Conservation (phyloP, 53 echinoderm and acorn worm genomes). For the Paelopatides confundens region DNA sequence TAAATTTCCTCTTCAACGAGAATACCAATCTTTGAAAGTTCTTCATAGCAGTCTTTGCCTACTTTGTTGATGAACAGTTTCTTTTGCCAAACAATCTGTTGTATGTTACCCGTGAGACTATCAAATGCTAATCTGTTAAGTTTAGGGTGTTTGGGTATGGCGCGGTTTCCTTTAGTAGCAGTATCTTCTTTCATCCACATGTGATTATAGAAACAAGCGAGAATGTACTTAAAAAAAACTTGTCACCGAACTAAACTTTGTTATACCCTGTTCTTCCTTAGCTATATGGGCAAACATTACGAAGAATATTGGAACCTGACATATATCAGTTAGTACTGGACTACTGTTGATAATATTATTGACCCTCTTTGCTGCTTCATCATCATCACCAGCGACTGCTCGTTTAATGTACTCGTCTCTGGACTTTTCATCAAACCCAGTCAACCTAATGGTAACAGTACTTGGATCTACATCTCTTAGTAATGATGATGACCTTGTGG, state of each 20-base stretch:
- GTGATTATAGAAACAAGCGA: neutral
- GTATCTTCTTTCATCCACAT: neutral
- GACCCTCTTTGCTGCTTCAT: neutral
- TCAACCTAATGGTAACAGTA: neutral
- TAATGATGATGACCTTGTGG: neutral
- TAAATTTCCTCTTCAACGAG: neutral
- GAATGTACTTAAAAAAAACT: neutral
- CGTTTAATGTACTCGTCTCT: neutral
- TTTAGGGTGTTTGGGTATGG: neutral
- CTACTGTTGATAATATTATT: neutral
- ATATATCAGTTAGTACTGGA: neutral
- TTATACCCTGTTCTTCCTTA: neutral
- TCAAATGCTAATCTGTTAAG: neutral
- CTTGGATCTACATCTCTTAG: neutral
- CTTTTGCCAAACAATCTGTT: neutral
- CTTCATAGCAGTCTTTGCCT: neutral
- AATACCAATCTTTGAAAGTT: neutral
- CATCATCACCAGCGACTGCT: neutral
- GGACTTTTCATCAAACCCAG: neutral
- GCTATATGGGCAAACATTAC: constrained; percentile 22
- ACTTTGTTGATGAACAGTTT: neutral
- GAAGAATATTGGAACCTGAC: neutral
- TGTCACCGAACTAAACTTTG: neutral
- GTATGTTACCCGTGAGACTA: neutral
- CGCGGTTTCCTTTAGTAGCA: neutral